A percentile compares a stretch with the other conserved stretches of the same genome.
These are phyloP conservation scores for Drosophila mercatorum DNA, from an alignment of 2,888 invertebrate species.

Conservation along the genomic window DNA sequence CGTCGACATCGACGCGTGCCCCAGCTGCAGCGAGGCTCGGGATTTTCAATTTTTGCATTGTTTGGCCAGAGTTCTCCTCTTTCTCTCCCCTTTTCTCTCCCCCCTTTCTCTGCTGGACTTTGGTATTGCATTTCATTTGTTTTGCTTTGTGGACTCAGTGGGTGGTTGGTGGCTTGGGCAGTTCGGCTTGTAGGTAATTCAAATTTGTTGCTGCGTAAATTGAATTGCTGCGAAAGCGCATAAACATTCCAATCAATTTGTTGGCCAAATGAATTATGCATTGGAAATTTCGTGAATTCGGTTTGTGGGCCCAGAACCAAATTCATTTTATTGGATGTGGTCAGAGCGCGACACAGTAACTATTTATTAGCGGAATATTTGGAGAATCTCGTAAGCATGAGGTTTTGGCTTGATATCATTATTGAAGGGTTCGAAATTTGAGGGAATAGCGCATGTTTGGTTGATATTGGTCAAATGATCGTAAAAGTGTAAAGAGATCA, in stretches of 20 bases:
- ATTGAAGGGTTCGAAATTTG: neutral
- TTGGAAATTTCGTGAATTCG: constrained; percentile 50
- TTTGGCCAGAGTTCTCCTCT: constrained; percentile 20
- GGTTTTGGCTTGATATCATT: neutral
- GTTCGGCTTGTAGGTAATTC: constrained; percentile 47
- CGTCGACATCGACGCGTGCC: constrained; percentile 22
- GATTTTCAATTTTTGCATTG: constrained; percentile 56
- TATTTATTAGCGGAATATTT: constrained; percentile 21
- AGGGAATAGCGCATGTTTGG: neutral
- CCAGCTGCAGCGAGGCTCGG: constrained; percentile 15
- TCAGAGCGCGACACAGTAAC: neutral
- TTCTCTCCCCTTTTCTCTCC: neutral
- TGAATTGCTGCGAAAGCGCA: constrained; percentile 63
- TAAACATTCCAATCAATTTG: constrained; percentile 71
- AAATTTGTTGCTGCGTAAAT: constrained; percentile 68
- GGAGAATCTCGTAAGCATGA: neutral
- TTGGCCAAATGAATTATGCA: constrained; percentile 69
- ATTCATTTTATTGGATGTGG: constrained; percentile 31
- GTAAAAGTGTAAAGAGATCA: too few species aligned
- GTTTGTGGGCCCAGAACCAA: constrained; percentile 24
- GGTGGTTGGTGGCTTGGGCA: too few species aligned
- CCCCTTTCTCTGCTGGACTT: neutral
- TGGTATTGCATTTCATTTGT: constrained; percentile 55
- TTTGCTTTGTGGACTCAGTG: constrained; percentile 11
- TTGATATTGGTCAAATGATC: neutral